Conservation (phyloP, 2,113 vertebrate genomes). For the Salvator merianae region DNA sequence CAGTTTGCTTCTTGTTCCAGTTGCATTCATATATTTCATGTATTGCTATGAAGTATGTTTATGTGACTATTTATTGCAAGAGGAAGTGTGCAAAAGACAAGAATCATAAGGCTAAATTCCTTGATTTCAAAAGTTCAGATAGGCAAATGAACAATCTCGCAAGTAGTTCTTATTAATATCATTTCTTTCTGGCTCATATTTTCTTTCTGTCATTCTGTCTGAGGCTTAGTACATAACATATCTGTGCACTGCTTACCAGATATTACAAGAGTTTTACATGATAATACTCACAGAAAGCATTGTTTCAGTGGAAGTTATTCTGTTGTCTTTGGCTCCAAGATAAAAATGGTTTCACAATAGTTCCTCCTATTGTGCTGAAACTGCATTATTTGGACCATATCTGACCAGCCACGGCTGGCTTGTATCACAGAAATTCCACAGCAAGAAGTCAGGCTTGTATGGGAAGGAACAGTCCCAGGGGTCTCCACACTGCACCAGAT, state of each 20-base stretch:
- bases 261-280: neutral
- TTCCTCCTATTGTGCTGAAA: neutral
- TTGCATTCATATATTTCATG: no score
- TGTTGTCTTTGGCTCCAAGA: neutral
- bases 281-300: neutral
- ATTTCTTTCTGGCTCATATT: neutral
- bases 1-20: neutral
- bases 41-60: neutral
- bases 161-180: neutral
- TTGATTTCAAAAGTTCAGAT: neutral
- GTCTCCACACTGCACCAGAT: neutral
- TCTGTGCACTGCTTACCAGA: neutral
- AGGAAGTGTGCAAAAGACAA: neutral
- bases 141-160: neutral
- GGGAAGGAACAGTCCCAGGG: neutral
- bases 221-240: neutral
- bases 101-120: neutral
- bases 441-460: neutral
- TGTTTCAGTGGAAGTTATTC: neutral
- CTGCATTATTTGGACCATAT: neutral
- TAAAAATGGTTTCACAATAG: neutral
- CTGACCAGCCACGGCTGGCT: neutral
- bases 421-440: neutral
- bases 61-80: neutral
- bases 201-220: neutral